Evolutionary conservation across 2,797 vertebrate species (phyloP).

Genomic region (Chelon auratus): DNA sequence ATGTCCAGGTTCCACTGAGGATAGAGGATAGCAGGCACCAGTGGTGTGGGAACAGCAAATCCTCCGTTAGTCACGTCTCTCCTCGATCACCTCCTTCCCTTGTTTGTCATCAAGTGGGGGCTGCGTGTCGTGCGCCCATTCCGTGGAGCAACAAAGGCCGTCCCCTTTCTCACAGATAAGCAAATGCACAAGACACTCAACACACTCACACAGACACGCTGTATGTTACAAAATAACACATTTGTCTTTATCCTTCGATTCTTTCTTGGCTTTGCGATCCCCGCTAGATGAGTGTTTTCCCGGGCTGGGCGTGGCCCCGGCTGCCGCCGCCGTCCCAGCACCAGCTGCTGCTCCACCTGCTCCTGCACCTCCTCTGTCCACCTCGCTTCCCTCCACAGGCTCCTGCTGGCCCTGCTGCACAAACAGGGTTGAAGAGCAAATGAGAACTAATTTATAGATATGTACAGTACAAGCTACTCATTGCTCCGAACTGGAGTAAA

Average conservation of each 20-base stretch:
- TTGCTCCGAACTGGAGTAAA: background rate
- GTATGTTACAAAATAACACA: constrained; percentile 94
- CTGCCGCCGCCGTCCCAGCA: constrained; percentile 55
- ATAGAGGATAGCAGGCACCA: constrained; percentile 92
- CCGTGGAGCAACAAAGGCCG: constrained; percentile 63
- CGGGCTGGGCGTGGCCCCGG: constrained; percentile 84
- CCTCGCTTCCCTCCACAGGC: constrained; percentile 68
- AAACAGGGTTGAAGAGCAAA: background rate
- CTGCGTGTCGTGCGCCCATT: constrained; percentile 73
- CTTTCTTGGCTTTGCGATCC: constrained; percentile 94
- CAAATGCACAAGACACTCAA: constrained; percentile 68
- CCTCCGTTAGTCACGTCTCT: constrained; percentile 77
- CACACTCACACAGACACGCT: constrained; percentile 55
- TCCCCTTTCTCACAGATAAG: constrained; percentile 68
- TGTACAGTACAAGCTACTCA: background rate
- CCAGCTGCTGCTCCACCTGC: constrained; percentile 47
- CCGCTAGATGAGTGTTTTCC: constrained; percentile 87
- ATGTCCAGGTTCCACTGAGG: constrained; percentile 84
- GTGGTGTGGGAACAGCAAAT: constrained; percentile 90
- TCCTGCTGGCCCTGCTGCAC: constrained; percentile 80
- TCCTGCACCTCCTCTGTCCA: constrained; percentile 58
- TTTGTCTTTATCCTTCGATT: constrained; percentile 92
- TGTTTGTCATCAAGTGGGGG: constrained; percentile 61
- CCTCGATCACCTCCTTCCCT: constrained; percentile 64
- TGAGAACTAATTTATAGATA: background rate